Evolutionary conservation across 2,888 invertebrate species (phyloP), one percentile per base, ranked within the genome.

Genomic region (Charanyca ferruginea): DNA sequence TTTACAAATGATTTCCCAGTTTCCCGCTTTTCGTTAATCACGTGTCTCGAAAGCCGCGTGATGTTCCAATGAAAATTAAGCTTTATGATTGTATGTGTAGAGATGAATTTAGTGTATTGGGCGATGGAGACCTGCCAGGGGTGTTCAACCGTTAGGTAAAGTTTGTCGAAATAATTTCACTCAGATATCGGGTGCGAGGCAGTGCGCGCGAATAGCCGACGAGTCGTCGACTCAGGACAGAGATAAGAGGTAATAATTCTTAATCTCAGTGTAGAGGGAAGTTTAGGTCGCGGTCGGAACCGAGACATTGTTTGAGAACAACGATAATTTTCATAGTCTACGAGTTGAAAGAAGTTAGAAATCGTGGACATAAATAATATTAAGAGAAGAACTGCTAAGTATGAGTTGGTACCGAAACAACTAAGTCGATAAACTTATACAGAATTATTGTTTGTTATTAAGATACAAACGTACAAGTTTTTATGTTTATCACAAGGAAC

Each of bases 1-100:
- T 90, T 92, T 92, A 90, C 91, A 93, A 95, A 95, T 94, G 94
- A 94, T 95, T 75, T 95, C 93, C 91, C 94, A 91, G 92, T 93
- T 92, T 93, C 93, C 92, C 90, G 92, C 90, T 92, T 92, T 92
- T 89, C 93, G 89, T 92, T 94, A 94, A 94, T 94, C 93, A 94
- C 93, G 89, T 88, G 91, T 89, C 92, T 89, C 87, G 87, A 90
- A 88, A 85, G 83, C 89, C 83, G 57, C 53, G 62, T 35, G 38
- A 48, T 53, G 23, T 52, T 38, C 41, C 67, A 55, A 73, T 77
- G 44, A 52, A 85, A 87, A 85, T 81, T 79, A 76, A 81, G 80
- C 88, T 82, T 83, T 91, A 77, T 64, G 41, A n/a, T 44, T 28
- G 53, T 69, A 61, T 32, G 23, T 70, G 86, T 89, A 75, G 81